Evolutionary conservation across 2,888 invertebrate species (phyloP).

Genomic region (Bombyx huttoni): DNA sequence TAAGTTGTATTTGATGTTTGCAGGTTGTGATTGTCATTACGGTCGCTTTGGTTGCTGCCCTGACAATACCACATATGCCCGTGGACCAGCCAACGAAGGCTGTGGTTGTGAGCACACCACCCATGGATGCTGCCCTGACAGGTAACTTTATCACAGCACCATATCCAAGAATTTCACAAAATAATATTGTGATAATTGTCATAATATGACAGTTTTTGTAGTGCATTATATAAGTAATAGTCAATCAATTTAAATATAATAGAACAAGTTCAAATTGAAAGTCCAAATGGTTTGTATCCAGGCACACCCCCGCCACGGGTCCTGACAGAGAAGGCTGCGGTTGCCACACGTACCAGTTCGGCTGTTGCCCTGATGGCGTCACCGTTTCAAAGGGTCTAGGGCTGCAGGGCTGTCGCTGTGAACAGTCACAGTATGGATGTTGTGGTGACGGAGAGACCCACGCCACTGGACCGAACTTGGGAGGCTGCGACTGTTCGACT

Average conservation of each 20-base stretch:
- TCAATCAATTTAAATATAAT: background rate
- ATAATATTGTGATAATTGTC: too few relatives aligned
- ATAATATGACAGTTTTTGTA: background rate
- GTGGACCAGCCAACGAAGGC: constrained; percentile 84
- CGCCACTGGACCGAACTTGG: constrained; percentile 81
- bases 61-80: constrained; percentile 83
- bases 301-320: constrained; percentile 81
- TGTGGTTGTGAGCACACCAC: constrained; percentile 83
- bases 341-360: constrained; percentile 89
- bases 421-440: constrained; percentile 83
- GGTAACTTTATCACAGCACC: constrained; percentile 27
- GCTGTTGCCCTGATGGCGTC: constrained; percentile 90
- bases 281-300: constrained; percentile 10
- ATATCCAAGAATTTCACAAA: too few relatives aligned
- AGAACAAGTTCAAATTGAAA: too few relatives aligned
- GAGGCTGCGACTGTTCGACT: constrained; percentile 86
- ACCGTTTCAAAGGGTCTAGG: constrained; percentile 78
- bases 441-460: constrained; percentile 87
- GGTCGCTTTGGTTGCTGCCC: constrained; percentile 89
- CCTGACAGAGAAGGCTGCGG: constrained; percentile 86
- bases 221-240: background rate
- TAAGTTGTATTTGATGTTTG: background rate
- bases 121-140: constrained; percentile 90
- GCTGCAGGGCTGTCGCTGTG: constrained; percentile 81
- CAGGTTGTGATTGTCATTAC: constrained; percentile 84